phyloP scores from a whole-genome alignment of 2,797 vertebrate species.

The Sebastes minor region DNA sequence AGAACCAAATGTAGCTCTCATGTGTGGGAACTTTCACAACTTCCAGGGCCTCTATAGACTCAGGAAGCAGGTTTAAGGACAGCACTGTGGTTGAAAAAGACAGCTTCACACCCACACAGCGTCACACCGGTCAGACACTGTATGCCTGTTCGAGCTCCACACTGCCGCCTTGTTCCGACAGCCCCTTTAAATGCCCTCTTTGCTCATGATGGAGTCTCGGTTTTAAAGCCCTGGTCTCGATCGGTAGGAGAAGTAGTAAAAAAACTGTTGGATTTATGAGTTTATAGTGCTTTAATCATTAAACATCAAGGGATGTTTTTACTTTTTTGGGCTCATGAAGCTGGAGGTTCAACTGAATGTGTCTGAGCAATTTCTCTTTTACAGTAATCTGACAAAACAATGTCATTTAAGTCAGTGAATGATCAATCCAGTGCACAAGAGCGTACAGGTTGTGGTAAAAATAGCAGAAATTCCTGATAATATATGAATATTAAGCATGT shows the following conservation, averaged over 20 bases:
- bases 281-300: neutral
- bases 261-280: constrained; percentile 3
- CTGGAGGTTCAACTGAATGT: neutral
- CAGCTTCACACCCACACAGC: constrained; percentile 31
- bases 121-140: constrained; percentile 62
- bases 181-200: constrained; percentile 35
- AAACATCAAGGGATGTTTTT: neutral
- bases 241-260: neutral
- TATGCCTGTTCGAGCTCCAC: constrained; percentile 65
- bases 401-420: neutral
- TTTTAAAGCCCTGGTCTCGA: constrained; percentile 1
- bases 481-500: no score
- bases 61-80: constrained; percentile 25
- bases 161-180: constrained; percentile 74
- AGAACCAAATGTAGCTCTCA: neutral
- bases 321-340: neutral
- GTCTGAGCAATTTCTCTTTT: neutral
- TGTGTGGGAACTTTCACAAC: neutral
- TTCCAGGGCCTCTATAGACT: neutral
- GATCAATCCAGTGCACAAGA: neutral
- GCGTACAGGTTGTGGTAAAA: neutral
- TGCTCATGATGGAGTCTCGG: constrained; percentile 29
- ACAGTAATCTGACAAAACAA: neutral
- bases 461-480: no score
- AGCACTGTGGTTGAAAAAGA: constrained; percentile 14